These are phyloP conservation scores for Glossosoma conforme DNA, from an alignment of 1,140 invertebrate species.

Conservation along the genomic window DNA sequence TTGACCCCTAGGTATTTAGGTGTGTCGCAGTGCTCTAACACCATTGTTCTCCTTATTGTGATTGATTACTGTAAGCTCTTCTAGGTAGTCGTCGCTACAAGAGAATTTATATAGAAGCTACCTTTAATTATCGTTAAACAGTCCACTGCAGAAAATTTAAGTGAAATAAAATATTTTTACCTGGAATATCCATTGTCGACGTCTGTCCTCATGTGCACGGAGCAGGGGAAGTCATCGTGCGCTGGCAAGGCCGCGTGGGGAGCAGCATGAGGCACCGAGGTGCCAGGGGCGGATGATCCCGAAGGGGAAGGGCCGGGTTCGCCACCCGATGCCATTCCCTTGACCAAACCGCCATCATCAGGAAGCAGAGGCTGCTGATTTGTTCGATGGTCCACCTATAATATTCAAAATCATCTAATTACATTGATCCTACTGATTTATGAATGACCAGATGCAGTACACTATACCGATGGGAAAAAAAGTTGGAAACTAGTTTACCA, in stretches of 20 bases:
- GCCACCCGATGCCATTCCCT: constrained; percentile 3
- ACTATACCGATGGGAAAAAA: too few relatives aligned
- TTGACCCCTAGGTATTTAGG: too few relatives aligned
- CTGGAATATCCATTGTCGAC: constrained; percentile 30
- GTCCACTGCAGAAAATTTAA: neutral
- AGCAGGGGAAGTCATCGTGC: constrained; percentile 13
- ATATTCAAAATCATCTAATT: too few relatives aligned
- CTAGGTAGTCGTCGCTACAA: too few relatives aligned
- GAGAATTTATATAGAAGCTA: neutral
- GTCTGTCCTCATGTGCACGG: constrained; percentile 17
- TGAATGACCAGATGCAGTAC: too few relatives aligned
- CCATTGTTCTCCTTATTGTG: too few relatives aligned
- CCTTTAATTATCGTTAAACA: too few relatives aligned
- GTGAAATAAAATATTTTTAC: constrained; percentile 8
- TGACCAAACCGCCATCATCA: constrained; percentile 6
- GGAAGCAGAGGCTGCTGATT: constrained; percentile 20
- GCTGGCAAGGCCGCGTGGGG: neutral
- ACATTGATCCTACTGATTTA: too few relatives aligned
- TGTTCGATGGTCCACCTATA: constrained; percentile 27
- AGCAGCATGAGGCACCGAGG: neutral
- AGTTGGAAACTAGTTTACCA: neutral
- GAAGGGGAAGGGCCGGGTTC: neutral
- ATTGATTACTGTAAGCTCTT: too few relatives aligned
- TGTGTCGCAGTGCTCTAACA: too few relatives aligned
- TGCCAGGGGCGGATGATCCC: neutral